Evolutionary conservation across 2,797 vertebrate genomes (phyloP).

Genomic region (Selene dorsalis): DNA sequence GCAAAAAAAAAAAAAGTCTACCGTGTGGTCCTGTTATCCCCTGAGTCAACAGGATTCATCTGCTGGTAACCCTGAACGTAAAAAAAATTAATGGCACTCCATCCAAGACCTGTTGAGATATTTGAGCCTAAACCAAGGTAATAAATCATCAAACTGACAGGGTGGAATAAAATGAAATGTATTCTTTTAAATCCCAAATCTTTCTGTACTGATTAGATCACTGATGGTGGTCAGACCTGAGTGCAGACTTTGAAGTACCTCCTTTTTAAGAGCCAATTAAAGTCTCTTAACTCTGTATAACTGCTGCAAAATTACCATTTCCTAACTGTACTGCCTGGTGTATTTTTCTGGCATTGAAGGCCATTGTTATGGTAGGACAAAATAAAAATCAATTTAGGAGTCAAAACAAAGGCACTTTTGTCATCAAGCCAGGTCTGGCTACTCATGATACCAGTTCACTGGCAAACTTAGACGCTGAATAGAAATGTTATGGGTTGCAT

Average conservation of each 20-base stretch:
- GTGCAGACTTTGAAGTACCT: slow-evolving; percentile 29
- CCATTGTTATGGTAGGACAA: slow-evolving; percentile 34
- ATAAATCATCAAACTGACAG: background rate
- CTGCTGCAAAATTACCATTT: slow-evolving; percentile 10
- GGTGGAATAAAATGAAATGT: background rate
- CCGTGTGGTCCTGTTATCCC: background rate
- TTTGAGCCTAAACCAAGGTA: background rate
- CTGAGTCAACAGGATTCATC: background rate
- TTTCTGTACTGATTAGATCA: slow-evolving; percentile 17
- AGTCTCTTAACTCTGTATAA: slow-evolving; percentile 11
- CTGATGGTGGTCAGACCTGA: slow-evolving; percentile 15
- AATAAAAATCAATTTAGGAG: slow-evolving; percentile 27
- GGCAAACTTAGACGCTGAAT: slow-evolving; percentile 48
- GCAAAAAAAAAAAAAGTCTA: background rate
- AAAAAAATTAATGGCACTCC: background rate
- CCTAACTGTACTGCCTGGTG: slow-evolving; percentile 15
- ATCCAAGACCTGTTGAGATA: background rate
- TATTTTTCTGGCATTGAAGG: slow-evolving; percentile 39
- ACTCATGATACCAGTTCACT: slow-evolving; percentile 27
- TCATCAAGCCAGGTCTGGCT: slow-evolving; percentile 40
- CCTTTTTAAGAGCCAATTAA: slow-evolving; percentile 25
- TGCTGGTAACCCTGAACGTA: background rate
- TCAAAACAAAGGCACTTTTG: slow-evolving; percentile 48
- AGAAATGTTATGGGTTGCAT: slow-evolving; percentile 37
- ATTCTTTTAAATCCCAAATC: slow-evolving; percentile 18